Evolutionary conservation across 1,140 invertebrate species (phyloP).

Genomic region (Drosophila setifemur): DNA sequence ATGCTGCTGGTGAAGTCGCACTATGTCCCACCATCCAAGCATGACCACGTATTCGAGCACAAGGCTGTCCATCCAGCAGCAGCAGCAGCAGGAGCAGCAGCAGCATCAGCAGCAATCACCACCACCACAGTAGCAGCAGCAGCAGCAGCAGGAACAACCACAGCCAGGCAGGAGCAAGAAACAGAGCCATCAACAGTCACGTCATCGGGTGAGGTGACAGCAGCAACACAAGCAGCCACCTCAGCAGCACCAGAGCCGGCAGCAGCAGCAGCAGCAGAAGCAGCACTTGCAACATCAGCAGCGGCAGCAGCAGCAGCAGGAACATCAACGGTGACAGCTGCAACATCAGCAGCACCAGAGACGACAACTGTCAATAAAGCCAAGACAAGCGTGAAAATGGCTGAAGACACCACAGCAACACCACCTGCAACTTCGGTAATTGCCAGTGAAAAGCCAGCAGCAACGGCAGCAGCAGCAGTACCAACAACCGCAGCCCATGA

Average conservation of each 20-base stretch:
- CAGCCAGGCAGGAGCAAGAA: background rate
- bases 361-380: conserved; percentile 1
- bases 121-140: conserved; percentile 2
- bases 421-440: conserved; percentile 15
- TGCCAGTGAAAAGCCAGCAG: conserved; percentile 22
- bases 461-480: conserved; percentile 17
- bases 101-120: conserved; percentile 24
- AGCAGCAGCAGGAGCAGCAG: conserved; percentile 1
- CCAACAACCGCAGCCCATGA: conserved; percentile 38
- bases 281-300: conserved; percentile 12
- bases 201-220: conserved; percentile 11
- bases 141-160: conserved; percentile 1
- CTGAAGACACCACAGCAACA: conserved; percentile 16
- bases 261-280: conserved; percentile 6
- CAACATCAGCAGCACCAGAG: conserved; percentile 12
- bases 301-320: conserved; percentile 13
- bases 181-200: conserved; percentile 26
- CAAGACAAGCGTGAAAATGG: conserved; percentile 22
- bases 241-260: background rate
- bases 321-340: conserved; percentile 5
- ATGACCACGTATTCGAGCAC: conserved; percentile 33
- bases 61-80: background rate
- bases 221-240: background rate
- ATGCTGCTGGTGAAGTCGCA: conserved; percentile 81
- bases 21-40: conserved; percentile 72